These are phyloP conservation scores for Phortica variegata DNA, from an alignment of 1,140 invertebrate genomes.

Conservation along the genomic window DNA sequence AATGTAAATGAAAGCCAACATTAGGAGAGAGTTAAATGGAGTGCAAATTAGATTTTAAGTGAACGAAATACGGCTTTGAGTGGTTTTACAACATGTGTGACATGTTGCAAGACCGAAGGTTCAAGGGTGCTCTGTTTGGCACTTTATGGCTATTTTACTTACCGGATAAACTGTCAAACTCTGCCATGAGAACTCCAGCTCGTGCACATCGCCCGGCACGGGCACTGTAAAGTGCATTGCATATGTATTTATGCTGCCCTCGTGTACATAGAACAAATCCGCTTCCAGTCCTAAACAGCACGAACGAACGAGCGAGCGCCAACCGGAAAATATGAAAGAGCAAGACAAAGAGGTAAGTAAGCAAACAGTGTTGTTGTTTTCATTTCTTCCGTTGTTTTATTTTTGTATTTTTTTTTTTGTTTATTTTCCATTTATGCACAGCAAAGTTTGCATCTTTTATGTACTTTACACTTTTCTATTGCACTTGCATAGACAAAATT, in stretches of 20 bases:
- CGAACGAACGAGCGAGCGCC: conserved; percentile 2
- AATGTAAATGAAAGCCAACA: conserved; percentile 7
- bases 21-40: conserved; percentile 23
- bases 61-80: background rate
- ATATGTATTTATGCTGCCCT: conserved; percentile 86
- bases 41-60: conserved; percentile 33
- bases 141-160: conserved; percentile 51
- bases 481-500: no score
- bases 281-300: conserved; percentile 71
- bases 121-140: background rate
- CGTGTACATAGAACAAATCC: conserved; percentile 82
- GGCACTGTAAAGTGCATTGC: conserved; percentile 85
- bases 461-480: no score
- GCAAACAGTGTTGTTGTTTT: conserved; percentile 56
- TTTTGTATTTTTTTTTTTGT: no score
- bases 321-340: background rate
- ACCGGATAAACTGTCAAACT: conserved; percentile 74
- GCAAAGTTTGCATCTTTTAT: no score
- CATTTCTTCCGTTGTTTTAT: no score
- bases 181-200: conserved; percentile 87
- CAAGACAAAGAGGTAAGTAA: background rate
- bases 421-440: no score
- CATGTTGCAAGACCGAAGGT: no score
- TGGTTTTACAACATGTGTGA: background rate
- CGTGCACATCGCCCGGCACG: conserved; percentile 75